phyloP scores from a whole-genome alignment of 2,113 vertebrate species.

The Maccullochella peelii region DNA sequence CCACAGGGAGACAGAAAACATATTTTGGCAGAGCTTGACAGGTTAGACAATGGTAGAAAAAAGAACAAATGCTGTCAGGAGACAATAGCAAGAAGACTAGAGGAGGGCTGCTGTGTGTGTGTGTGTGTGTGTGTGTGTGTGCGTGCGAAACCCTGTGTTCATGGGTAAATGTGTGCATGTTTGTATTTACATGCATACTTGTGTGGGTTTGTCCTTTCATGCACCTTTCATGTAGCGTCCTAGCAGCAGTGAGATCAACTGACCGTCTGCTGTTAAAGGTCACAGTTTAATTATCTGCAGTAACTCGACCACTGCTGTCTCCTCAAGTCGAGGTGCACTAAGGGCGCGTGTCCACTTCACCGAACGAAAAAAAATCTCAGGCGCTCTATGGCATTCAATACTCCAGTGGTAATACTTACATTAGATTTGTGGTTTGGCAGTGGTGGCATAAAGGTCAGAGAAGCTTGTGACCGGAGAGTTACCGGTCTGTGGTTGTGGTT shows the following conservation, averaged over 20 bases:
- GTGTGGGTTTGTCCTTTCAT: neutral
- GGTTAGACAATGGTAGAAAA: slow-evolving; percentile 65
- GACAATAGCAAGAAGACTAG: slow-evolving; percentile 39
- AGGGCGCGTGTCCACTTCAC: slow-evolving; percentile 2
- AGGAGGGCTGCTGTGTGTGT: slow-evolving; percentile 13
- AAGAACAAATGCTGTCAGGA: slow-evolving; percentile 66
- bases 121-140: neutral
- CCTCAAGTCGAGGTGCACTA: neutral
- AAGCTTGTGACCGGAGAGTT: neutral
- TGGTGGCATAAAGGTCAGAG: neutral
- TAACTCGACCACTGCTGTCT: neutral
- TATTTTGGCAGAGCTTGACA: slow-evolving; percentile 74
- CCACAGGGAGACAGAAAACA: slow-evolving; percentile 73
- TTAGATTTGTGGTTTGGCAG: neutral
- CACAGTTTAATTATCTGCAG: slow-evolving; percentile 49
- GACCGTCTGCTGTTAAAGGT: slow-evolving; percentile 42
- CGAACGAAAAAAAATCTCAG: neutral
- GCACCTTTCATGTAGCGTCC: neutral
- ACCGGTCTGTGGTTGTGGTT: neutral
- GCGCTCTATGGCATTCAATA: neutral
- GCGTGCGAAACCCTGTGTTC: neutral
- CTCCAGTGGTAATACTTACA: neutral
- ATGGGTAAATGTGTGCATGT: neutral
- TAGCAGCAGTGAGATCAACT: slow-evolving; percentile 16
- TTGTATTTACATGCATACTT: neutral